A percentile compares a stretch with the other conserved stretches of the same genome.
Evolutionary conservation across 2,797 vertebrate species (phyloP).

Genomic region (Phaenicophaeus curvirostris): DNA sequence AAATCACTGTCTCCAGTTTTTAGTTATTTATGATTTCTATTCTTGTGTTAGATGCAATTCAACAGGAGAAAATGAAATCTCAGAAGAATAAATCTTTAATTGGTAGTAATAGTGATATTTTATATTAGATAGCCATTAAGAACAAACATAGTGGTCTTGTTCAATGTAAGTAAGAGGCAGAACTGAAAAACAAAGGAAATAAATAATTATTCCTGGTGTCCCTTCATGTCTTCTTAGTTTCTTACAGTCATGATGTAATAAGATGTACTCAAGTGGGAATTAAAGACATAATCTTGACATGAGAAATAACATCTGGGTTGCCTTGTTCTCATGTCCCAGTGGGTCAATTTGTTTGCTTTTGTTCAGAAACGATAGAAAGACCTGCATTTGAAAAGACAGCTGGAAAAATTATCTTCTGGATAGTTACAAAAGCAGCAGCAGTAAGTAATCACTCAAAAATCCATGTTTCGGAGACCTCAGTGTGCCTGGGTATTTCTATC

Average conservation of each 20-base stretch:
- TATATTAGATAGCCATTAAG: not conserved
- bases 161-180: not conserved
- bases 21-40: not conserved
- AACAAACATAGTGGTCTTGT: not conserved
- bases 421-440: not conserved
- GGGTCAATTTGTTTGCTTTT: conserved; percentile 43
- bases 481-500: not conserved
- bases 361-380: conserved; percentile 23
- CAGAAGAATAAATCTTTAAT: not conserved
- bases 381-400: conserved; percentile 15
- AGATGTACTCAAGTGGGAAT: not conserved
- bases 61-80: conserved; percentile 7
- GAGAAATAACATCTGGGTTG: conserved; percentile 4
- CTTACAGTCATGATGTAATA: not conserved
- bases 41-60: not conserved
- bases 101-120: not conserved
- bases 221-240: not conserved
- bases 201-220: not conserved
- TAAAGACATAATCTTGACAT: not conserved
- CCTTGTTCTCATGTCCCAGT: not conserved
- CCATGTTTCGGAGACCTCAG: not conserved
- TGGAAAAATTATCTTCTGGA: conserved; percentile 22
- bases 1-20: not conserved
- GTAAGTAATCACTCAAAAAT: conserved; percentile 14
- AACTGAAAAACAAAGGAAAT: not conserved